Conservation (phyloP, 2,888 invertebrate genomes). For the Sericinus montela region DNA sequence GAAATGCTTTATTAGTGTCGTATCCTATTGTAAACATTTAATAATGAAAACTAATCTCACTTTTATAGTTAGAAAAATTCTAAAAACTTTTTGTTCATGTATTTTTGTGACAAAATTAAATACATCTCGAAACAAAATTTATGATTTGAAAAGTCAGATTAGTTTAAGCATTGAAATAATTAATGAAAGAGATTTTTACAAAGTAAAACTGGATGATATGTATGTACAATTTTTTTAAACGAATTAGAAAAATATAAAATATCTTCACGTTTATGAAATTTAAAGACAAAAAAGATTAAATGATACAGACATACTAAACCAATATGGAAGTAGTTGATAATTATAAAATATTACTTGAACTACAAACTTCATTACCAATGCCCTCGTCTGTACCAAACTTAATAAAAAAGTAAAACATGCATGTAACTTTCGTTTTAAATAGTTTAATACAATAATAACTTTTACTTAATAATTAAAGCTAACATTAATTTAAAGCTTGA, state of each 20-base stretch:
- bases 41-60: conserved; percentile 6
- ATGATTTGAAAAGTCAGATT: background rate
- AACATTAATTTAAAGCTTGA: conserved; percentile 78
- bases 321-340: background rate
- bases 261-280: background rate
- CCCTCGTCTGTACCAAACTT: background rate
- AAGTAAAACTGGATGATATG: conserved; percentile 27
- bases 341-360: too few species aligned
- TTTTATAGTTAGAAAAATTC: background rate
- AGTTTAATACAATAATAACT: conserved; percentile 38
- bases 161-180: background rate
- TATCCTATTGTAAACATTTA: conserved; percentile 11
- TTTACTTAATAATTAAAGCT: conserved; percentile 73
- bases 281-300: background rate
- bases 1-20: background rate
- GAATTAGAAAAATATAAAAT: too few species aligned
- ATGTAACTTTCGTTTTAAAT: conserved; percentile 42
- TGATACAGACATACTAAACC: background rate
- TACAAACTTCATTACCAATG: background rate
- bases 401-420: background rate
- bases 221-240: conserved; percentile 22
- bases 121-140: background rate
- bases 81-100: background rate
- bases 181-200: background rate
- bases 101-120: too few species aligned